Base-by-base conservation (phyloP, 1,140 invertebrate species). In the Lucilia cuprina region DNA sequence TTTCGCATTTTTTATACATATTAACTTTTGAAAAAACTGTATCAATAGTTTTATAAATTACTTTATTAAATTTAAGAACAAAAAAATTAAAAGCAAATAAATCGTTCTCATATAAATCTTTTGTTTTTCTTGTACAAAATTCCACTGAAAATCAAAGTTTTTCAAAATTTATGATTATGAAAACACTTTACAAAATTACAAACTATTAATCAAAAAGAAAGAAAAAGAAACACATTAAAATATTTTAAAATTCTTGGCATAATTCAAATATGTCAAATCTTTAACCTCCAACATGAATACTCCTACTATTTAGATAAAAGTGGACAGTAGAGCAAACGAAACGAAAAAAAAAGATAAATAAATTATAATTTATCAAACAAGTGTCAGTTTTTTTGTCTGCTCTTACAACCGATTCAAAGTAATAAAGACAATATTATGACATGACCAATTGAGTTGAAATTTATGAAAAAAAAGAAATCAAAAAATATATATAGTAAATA, bases 381-480 rank as follows among this genome's bases (percentile, higher is more conserved):
- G 21, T 21, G 65, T 12, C 7, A 60, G 55, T n/a, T n/a, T n/a
- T n/a, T n/a, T n/a, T 60, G 8, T 12, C 55, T 60, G 41, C 55
- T 60, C 25, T n/a, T 17, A 17, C 14, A 7, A 7, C 2, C 14
- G 55, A 7, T 17, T 7, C 5, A 60, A 14, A 60, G 14, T n/a
- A 60, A 60, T 70, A 70, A 19, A 70, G n/a, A 70, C 19, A 70
- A 70, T 19, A 70, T 70, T 70, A 70, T 70, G n/a, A 70, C 65
- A 70, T 70, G n/a, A 21, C 10, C 65, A 70, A 70, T 70, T 70
- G 65, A 70, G 65, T 70, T 70, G 19, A 70, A 70, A 70, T 70
- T 70, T 70, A 9, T 55, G 12, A 5, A 21, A 21, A 70, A 60
- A 60, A 60, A n/a, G 7, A 60, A 60, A n/a, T 60, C 4, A 60